phyloP scores from a whole-genome alignment of 2,888 invertebrate species.

The Apamea epomidion region DNA sequence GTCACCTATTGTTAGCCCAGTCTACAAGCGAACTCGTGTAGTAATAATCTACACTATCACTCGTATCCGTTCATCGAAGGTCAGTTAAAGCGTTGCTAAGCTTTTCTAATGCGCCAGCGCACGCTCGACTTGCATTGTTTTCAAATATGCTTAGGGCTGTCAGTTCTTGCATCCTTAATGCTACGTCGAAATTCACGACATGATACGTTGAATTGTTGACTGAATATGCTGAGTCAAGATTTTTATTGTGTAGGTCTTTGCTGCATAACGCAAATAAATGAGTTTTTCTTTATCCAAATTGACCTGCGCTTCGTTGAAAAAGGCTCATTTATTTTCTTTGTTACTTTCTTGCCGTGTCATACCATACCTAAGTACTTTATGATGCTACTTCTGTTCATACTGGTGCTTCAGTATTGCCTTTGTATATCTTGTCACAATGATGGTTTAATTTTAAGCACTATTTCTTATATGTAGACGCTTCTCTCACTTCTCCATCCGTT shows the following conservation, averaged over 20 bases:
- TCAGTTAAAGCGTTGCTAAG: constrained; percentile 47
- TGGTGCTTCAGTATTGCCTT: neutral
- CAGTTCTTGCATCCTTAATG: constrained; percentile 7
- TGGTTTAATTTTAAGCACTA: neutral
- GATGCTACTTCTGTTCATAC: neutral
- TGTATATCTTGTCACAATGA: neutral
- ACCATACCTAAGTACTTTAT: neutral
- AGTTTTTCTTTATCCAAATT: neutral
- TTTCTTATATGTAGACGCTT: neutral
- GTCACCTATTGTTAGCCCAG: constrained; percentile 32
- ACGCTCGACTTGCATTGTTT: constrained; percentile 62
- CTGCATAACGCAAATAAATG: constrained; percentile 13
- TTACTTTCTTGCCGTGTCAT: constrained; percentile 14
- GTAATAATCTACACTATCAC: constrained; percentile 39
- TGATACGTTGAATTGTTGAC: neutral
- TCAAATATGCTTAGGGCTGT: constrained; percentile 55
- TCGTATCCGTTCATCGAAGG: constrained; percentile 61
- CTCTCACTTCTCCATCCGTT: neutral
- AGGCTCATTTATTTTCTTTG: neutral
- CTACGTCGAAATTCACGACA: neutral
- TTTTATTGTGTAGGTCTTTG: constrained; percentile 6
- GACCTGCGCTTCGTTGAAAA: neutral
- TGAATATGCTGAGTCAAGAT: constrained; percentile 1
- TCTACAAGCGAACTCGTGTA: constrained; percentile 33
- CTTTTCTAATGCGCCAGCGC: constrained; percentile 46